phyloP scores from a whole-genome alignment of 2,797 vertebrate genomes.

The Dipus sagitta region DNA sequence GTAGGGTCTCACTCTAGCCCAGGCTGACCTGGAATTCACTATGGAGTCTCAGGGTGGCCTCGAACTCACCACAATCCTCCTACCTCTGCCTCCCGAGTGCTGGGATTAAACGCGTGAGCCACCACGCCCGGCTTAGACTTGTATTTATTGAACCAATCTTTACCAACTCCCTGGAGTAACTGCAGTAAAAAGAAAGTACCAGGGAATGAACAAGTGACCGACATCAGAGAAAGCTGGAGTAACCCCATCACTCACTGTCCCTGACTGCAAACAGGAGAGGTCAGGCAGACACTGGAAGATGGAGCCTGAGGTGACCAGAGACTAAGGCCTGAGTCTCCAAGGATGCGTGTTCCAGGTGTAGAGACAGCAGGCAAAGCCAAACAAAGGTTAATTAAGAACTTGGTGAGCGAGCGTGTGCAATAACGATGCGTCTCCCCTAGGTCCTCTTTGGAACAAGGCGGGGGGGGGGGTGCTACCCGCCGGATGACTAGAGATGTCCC shows the following conservation, averaged over 20 bases:
- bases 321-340: neutral
- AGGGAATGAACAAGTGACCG: neutral
- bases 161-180: neutral
- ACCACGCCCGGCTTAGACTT: too few species aligned
- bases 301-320: neutral
- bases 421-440: neutral
- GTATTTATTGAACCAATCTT: neutral
- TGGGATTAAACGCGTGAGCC: too few species aligned
- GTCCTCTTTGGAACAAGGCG: neutral
- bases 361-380: neutral
- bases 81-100: too few species aligned
- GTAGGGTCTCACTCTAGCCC: too few species aligned
- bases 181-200: neutral
- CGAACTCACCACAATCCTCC: too few species aligned
- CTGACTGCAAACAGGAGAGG: neutral
- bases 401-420: fast-evolving
- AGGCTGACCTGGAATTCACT: too few species aligned
- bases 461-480: neutral
- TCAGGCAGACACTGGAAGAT: neutral
- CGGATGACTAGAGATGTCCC: neutral
- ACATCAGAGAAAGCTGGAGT: neutral
- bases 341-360: neutral
- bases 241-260: neutral
- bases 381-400: neutral
- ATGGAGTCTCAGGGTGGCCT: too few species aligned